Conservation (phyloP, 2,797 vertebrate genomes). For the Peromyscus nudipes region DNA sequence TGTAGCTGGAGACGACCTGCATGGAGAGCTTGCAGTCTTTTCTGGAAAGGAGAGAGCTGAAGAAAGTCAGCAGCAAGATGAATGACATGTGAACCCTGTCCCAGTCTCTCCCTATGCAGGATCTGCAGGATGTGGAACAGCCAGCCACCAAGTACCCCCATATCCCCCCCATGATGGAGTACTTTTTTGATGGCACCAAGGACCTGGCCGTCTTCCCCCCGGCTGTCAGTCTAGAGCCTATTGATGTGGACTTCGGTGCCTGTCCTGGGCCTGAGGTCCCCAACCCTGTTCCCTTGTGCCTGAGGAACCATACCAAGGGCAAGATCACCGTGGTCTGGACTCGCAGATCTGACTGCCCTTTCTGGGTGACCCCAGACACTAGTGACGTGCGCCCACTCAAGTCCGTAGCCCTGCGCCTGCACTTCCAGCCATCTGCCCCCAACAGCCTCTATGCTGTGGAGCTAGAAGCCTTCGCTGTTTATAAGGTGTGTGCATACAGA, state of each 20-base stretch:
- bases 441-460: constrained; percentile 91
- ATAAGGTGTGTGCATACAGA: constrained; percentile 89
- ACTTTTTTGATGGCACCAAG: constrained; percentile 85
- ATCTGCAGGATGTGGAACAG: constrained; percentile 65
- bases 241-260: constrained; percentile 92
- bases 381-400: constrained; percentile 93
- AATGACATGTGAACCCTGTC: not conserved
- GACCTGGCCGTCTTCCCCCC: constrained; percentile 81
- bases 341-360: constrained; percentile 86
- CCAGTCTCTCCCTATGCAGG: constrained; percentile 78
- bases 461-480: constrained; percentile 94
- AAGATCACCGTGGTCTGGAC: constrained; percentile 94
- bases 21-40: not conserved
- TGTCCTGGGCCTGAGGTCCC: constrained; percentile 78
- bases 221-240: constrained; percentile 90
- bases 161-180: constrained; percentile 88
- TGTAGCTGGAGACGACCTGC: not conserved
- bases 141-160: constrained; percentile 63
- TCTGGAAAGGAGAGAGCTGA: not conserved
- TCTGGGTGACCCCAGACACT: constrained; percentile 90
- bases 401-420: constrained; percentile 91
- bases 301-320: constrained; percentile 94
- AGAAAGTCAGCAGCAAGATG: not conserved
- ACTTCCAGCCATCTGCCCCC: constrained; percentile 90
- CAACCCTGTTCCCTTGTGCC: constrained; percentile 86